phyloP scores from a whole-genome alignment of 2,797 vertebrate species.

The Antennarius maculatus region DNA sequence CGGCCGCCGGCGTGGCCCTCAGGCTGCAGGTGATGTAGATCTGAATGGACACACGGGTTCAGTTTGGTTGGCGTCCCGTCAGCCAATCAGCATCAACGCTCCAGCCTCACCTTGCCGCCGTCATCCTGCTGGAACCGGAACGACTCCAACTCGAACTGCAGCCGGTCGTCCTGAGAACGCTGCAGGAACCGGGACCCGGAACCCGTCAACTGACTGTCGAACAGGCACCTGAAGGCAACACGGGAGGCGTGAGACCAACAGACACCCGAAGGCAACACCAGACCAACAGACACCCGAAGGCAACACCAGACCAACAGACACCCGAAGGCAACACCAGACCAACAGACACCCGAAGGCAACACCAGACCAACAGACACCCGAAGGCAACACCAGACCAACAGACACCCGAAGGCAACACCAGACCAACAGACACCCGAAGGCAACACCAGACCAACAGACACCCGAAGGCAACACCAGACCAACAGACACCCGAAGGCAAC shows the following conservation, averaged over 20 bases:
- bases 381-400: too few species aligned
- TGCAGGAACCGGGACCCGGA: conserved; percentile 65
- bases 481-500: conserved; percentile 65
- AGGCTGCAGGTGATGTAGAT: conserved; percentile 72
- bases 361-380: too few species aligned
- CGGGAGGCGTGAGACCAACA: background rate
- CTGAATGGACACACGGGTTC: conserved; percentile 36
- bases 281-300: too few species aligned
- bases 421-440: too few species aligned
- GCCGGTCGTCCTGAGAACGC: conserved; percentile 42
- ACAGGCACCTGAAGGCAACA: conserved; percentile 64
- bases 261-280: too few species aligned
- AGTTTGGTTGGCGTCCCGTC: too few species aligned
- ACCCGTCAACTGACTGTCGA: conserved; percentile 62
- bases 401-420: too few species aligned
- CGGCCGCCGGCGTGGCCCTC: conserved; percentile 42
- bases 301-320: too few species aligned
- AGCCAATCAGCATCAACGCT: too few species aligned
- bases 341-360: too few species aligned
- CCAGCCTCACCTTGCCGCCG: conserved; percentile 44
- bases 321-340: too few species aligned
- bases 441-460: conserved; percentile 50
- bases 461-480: conserved; percentile 39
- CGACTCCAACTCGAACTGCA: conserved; percentile 66
- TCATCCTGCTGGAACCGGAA: conserved; percentile 67